Evolutionary conservation across 2,888 invertebrate genomes (phyloP).

Genomic region (Peribatodes rhomboidaria): DNA sequence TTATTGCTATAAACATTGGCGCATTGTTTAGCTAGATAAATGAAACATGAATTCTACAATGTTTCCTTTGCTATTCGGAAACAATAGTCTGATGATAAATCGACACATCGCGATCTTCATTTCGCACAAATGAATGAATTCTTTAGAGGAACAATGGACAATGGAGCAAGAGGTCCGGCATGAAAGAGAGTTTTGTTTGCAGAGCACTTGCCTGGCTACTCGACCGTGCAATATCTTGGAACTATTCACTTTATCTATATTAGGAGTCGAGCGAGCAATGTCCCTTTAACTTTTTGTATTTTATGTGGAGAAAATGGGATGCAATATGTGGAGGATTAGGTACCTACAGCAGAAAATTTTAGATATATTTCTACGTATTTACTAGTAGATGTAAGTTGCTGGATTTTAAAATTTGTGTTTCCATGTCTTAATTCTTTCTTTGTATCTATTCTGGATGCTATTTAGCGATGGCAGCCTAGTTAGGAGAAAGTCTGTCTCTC

Average conservation of each 20-base stretch:
- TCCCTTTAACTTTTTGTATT: slow-evolving; percentile 17
- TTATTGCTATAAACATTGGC: slow-evolving; percentile 30
- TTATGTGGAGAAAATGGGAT: neutral
- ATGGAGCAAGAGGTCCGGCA: slow-evolving; percentile 58
- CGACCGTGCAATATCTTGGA: slow-evolving; percentile 34
- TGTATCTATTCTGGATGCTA: too few relatives aligned
- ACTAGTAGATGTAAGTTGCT: too few relatives aligned
- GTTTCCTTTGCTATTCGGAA: slow-evolving; percentile 44
- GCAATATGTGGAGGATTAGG: neutral
- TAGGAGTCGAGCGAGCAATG: neutral
- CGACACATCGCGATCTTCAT: slow-evolving; percentile 62
- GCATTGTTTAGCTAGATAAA: slow-evolving; percentile 22
- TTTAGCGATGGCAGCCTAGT: too few relatives aligned
- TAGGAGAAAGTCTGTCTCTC: too few relatives aligned
- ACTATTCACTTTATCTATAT: slow-evolving; percentile 29
- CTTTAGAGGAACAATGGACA: slow-evolving; percentile 75
- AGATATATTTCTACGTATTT: too few relatives aligned
- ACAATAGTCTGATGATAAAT: slow-evolving; percentile 64
- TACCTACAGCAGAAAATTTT: too few relatives aligned
- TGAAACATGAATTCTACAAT: slow-evolving; percentile 22
- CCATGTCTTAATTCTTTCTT: too few relatives aligned
- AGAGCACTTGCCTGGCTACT: slow-evolving; percentile 29
- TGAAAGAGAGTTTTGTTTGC: slow-evolving; percentile 50
- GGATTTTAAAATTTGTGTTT: too few relatives aligned
- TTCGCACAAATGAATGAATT: slow-evolving; percentile 76